A percentile compares a stretch with the other conserved stretches of the same genome.
Conservation (phyloP, 2,113 vertebrate species). For the Helogale parvula region DNA sequence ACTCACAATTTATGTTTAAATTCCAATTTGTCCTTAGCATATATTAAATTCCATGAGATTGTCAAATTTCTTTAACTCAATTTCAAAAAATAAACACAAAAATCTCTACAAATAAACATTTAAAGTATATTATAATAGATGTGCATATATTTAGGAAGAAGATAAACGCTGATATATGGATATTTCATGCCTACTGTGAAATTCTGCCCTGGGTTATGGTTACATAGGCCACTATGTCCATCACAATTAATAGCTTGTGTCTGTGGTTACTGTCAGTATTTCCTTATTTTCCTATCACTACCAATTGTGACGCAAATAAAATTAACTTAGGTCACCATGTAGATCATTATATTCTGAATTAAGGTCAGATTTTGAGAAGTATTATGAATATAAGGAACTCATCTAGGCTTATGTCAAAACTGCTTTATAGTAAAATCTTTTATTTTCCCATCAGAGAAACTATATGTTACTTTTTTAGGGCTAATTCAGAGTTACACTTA, state of each 20-base stretch:
- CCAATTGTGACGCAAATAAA: constrained; percentile 61
- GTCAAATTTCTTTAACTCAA: constrained; percentile 36
- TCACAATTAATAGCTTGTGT: constrained; percentile 73
- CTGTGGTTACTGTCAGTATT: constrained; percentile 58
- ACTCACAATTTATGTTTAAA: constrained; percentile 17
- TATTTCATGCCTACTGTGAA: constrained; percentile 51
- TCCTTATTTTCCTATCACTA: constrained; percentile 64
- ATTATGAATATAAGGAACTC: constrained; percentile 44
- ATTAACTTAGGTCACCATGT: constrained; percentile 71
- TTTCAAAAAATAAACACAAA: constrained; percentile 54
- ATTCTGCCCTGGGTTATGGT: constrained; percentile 63
- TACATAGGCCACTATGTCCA: constrained; percentile 44
- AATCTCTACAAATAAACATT: constrained; percentile 41
- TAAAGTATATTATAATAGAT: constrained; percentile 46
- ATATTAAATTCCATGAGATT: constrained; percentile 43
- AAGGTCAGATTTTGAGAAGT: not conserved
- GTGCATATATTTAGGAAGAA: constrained; percentile 56
- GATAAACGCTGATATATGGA: constrained; percentile 54
- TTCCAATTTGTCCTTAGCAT: constrained; percentile 28
- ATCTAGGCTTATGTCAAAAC: not conserved
- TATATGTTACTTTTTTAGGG: not conserved
- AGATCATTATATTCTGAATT: constrained; percentile 59
- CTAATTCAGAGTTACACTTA: not conserved
- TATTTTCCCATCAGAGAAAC: not conserved
- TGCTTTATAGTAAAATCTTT: constrained; percentile 35